Percentiles rank a stretch among this genome's conserved stretches.
Evolutionary conservation across 2,888 invertebrate genomes (phyloP).

Genomic region (Acanthosepion lycidas): DNA sequence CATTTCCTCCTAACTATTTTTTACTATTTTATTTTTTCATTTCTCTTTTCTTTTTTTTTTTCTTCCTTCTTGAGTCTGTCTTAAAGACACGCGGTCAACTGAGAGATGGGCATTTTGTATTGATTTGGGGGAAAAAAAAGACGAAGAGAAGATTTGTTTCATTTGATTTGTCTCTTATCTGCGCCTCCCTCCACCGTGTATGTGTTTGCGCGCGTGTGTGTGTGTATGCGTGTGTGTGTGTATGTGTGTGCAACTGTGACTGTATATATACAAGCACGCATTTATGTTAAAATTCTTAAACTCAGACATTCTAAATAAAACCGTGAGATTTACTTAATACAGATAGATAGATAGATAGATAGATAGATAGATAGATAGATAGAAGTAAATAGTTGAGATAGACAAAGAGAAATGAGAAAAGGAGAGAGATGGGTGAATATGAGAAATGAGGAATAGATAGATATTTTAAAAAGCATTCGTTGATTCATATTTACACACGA

Average conservation of each 20-base stretch:
- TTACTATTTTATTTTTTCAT: no score
- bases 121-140: background rate
- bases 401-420: no score
- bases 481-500: background rate
- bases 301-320: background rate
- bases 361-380: background rate
- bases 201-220: background rate
- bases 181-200: background rate
- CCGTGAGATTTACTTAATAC: background rate
- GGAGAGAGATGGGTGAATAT: no score
- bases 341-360: no score
- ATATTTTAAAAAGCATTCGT: background rate
- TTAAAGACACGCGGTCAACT: conserved; percentile 18
- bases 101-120: background rate
- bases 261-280: background rate
- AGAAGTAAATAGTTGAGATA: background rate
- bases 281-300: background rate
- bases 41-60: background rate
- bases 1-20: background rate
- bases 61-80: background rate
- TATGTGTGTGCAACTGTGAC: background rate
- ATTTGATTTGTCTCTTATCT: background rate
- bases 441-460: background rate
- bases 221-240: background rate
- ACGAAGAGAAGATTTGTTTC: background rate